Evolutionary conservation across 2,113 vertebrate genomes (phyloP).

Genomic region (Daubentonia madagascariensis): DNA sequence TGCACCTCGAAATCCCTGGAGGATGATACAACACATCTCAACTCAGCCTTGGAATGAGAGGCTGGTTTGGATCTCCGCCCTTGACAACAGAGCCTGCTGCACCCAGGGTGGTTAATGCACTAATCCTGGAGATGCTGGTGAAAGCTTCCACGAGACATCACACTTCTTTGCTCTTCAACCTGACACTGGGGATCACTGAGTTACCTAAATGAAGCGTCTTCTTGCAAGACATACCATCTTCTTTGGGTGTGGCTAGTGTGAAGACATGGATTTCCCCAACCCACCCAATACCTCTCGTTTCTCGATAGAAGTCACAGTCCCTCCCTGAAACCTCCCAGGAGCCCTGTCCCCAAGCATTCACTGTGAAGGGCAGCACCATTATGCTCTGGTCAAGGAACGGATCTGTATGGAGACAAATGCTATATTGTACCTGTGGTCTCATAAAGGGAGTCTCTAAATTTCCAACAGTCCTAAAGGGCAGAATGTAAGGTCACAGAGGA

Average conservation of each 20-base stretch:
- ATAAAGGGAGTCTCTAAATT: background rate
- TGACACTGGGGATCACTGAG: background rate
- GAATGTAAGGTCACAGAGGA: background rate
- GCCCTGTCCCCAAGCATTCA: background rate
- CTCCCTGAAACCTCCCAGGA: no score
- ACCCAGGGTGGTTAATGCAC: background rate
- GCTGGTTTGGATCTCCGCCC: background rate
- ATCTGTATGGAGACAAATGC: background rate
- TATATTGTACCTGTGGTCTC: background rate
- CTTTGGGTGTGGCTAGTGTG: background rate
- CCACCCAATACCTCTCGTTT: background rate
- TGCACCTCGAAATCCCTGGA: background rate
- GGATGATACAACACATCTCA: background rate
- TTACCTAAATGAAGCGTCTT: background rate
- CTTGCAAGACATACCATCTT: background rate
- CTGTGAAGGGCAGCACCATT: background rate
- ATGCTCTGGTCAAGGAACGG: no score
- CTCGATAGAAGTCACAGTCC: background rate
- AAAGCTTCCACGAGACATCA: fast-evolving
- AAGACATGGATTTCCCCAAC: no score
- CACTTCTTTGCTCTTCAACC: background rate
- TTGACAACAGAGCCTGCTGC: background rate
- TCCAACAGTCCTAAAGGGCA: background rate
- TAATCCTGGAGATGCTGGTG: background rate
- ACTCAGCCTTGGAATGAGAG: background rate